phyloP scores from a whole-genome alignment of 2,888 invertebrate genomes.

The Rhyacophila evoluta region DNA sequence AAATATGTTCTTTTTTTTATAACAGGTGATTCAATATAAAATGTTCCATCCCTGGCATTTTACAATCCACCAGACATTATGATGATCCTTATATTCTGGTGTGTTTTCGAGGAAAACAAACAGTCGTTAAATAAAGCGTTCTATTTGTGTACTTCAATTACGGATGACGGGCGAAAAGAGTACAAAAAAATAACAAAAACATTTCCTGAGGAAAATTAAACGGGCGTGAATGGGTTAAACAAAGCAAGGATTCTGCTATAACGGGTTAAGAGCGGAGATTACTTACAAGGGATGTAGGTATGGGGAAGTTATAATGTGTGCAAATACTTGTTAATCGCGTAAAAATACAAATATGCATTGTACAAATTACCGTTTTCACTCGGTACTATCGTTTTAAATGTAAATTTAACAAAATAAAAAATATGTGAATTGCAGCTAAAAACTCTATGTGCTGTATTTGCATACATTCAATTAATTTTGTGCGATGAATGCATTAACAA shows the following conservation, averaged over 20 bases:
- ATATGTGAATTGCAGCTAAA: too few relatives aligned
- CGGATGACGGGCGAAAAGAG: slow-evolving; percentile 33
- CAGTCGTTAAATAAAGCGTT: slow-evolving; percentile 47
- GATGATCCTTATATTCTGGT: slow-evolving; percentile 17
- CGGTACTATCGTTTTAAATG: too few relatives aligned
- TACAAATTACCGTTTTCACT: too few relatives aligned
- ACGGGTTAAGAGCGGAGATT: not conserved
- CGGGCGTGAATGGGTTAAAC: slow-evolving; percentile 32
- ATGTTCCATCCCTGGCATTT: not conserved
- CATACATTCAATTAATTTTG: too few relatives aligned
- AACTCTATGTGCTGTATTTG: too few relatives aligned
- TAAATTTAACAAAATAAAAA: too few relatives aligned
- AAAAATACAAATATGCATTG: not conserved
- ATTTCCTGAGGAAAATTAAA: slow-evolving; percentile 38
- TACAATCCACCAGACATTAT: slow-evolving; percentile 4
- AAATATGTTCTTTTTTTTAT: too few relatives aligned
- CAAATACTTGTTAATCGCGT: slow-evolving; percentile 9
- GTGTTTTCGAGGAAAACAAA: slow-evolving; percentile 45
- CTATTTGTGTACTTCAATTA: slow-evolving; percentile 53
- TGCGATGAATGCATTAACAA: too few relatives aligned
- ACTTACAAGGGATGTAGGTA: not conserved
- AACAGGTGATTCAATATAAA: too few relatives aligned
- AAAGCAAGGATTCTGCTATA: slow-evolving; percentile 16
- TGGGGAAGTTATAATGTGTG: not conserved
- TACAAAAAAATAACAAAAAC: slow-evolving; percentile 33